phyloP scores from a whole-genome alignment of 2,113 vertebrate genomes.

The Cephalopholis sonnerati region DNA sequence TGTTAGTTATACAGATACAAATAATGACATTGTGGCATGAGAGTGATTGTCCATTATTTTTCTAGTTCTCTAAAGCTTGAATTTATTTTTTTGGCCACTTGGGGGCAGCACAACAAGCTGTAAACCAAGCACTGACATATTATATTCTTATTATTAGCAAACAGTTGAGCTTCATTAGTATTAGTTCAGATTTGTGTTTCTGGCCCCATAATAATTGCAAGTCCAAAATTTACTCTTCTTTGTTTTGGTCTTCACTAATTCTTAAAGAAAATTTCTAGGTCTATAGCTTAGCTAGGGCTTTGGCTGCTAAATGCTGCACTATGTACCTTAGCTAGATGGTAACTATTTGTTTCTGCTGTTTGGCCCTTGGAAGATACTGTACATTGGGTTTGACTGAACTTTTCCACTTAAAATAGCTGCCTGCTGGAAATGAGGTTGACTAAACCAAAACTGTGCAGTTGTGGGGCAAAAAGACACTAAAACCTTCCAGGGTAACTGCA shows the following conservation, averaged over 20 bases:
- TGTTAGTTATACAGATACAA: not conserved
- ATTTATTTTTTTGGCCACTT: not conserved
- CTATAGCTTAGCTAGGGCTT: no score
- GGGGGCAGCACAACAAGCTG: not conserved
- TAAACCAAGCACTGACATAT: not conserved
- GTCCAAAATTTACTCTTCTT: no score
- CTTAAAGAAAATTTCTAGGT: no score
- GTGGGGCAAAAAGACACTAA: not conserved
- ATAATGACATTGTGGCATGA: not conserved
- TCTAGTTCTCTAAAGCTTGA: not conserved
- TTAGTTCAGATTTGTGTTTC: no score
- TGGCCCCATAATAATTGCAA: no score
- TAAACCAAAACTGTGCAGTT: not conserved
- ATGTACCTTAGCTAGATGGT: not conserved
- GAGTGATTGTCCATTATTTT: not conserved
- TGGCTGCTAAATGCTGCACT: no score
- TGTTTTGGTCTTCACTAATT: no score
- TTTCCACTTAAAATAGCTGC: not conserved
- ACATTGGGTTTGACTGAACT: not conserved
- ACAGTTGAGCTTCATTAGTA: no score
- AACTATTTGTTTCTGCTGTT: not conserved
- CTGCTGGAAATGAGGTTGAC: not conserved
- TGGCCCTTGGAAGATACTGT: not conserved
- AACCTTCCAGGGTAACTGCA: not conserved
- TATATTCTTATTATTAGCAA: not conserved